Base-by-base conservation (phyloP, 37 sponge, comb jelly and placozoan species). In the Axinella damicornis region DNA sequence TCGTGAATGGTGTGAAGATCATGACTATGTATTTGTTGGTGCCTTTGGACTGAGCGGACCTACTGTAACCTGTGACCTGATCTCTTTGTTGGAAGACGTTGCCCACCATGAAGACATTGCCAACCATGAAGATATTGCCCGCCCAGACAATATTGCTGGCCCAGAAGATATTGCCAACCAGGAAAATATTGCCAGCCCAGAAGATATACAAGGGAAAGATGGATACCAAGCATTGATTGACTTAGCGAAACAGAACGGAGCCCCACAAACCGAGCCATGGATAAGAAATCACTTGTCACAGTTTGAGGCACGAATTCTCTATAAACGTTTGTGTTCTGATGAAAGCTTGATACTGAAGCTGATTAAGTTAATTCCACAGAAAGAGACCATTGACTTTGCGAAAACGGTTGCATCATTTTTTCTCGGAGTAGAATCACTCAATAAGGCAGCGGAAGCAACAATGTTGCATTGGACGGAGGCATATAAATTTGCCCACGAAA, bases 71-170 rank as follows among this genome's bases (percentile, higher is more conserved):
- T 76, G 86, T 25, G 79, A 85, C 35, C 65, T 84, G 2, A 2
- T 84, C 21, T 36, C 85, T 31, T 32, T 85, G 86, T 53, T 85
- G 32, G 85, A 76, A n/a, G n/a, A n/a, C n/a, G n/a, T n/a, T n/a
- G n/a, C n/a, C n/a, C n/a, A n/a, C n/a, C n/a, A n/a, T n/a, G n/a
- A n/a, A n/a, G n/a, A n/a, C n/a, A n/a, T n/a, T n/a, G n/a, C n/a
- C n/a, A n/a, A n/a, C n/a, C n/a, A n/a, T n/a, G n/a, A n/a, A n/a
- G n/a, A n/a, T n/a, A n/a, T n/a, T n/a, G n/a, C n/a, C n/a, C n/a
- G n/a, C n/a, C n/a, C n/a, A n/a, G n/a, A n/a, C n/a, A n/a, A n/a
- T n/a, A n/a, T n/a, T n/a, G n/a, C n/a, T n/a, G n/a, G n/a, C n/a
- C n/a, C n/a, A n/a, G n/a, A n/a, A n/a, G n/a, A n/a, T n/a, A n/a